phyloP scores from a whole-genome alignment of 1,140 invertebrate species.

The Dufourea novaeangliae region DNA sequence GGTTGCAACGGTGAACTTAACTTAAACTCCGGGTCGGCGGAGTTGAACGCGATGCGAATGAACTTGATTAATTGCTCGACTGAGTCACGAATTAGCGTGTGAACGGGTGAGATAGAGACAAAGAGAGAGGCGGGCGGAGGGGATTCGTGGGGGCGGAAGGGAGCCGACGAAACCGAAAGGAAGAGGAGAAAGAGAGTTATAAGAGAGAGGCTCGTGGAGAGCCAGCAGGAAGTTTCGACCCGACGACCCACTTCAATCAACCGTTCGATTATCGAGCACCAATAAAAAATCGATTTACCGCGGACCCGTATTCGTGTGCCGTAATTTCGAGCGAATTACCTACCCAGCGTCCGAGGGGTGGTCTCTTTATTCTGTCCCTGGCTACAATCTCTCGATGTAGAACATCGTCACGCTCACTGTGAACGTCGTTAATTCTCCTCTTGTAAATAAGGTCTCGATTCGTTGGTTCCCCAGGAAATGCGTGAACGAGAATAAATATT shows the following conservation, averaged over 20 bases:
- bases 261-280: constrained; percentile 42
- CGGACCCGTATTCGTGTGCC: constrained; percentile 24
- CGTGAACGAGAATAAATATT: constrained; percentile 23
- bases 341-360: neutral
- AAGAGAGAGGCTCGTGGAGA: constrained; percentile 11
- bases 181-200: neutral
- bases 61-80: constrained; percentile 69
- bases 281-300: constrained; percentile 59
- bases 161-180: constrained; percentile 3
- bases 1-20: constrained; percentile 50
- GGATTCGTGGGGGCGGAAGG: neutral
- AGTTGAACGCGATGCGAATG: constrained; percentile 60
- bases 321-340: constrained; percentile 8
- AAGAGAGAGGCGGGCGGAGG: constrained; percentile 29
- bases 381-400: neutral
- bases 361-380: neutral
- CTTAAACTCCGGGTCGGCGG: constrained; percentile 31
- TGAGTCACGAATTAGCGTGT: constrained; percentile 71
- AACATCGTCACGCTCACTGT: neutral
- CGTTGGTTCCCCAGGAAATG: neutral
- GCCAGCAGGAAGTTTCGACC: constrained; percentile 47
- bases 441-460: neutral
- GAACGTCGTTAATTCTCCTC: neutral
- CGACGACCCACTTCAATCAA: constrained; percentile 39
- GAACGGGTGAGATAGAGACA: constrained; percentile 45